Percentiles rank a stretch among this genome's conserved stretches.
Conservation (phyloP, 37 sponge, comb jelly and placozoan genomes). For the Ianthella basta region DNA sequence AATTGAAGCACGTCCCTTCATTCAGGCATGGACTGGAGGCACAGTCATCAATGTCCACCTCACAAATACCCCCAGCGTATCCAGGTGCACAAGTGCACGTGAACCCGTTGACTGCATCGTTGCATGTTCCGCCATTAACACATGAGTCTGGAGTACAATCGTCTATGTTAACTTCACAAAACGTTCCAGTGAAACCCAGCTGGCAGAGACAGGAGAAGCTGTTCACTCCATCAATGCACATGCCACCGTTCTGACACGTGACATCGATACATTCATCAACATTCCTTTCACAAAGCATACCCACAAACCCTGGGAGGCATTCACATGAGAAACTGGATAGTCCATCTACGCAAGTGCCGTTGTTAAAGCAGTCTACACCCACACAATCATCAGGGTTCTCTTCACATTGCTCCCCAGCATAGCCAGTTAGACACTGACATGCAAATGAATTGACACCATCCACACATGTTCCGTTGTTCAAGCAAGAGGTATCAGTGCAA, state of each 20-base stretch:
- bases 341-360: conserved; percentile 26
- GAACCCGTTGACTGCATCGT: conserved; percentile 32
- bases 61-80: conserved; percentile 54
- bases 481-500: conserved; percentile 61
- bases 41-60: conserved; percentile 64
- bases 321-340: background rate
- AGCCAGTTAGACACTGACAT: conserved; percentile 38
- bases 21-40: conserved; percentile 32
- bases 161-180: conserved; percentile 37
- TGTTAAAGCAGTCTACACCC: background rate
- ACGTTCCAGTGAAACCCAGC: conserved; percentile 50
- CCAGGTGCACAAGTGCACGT: conserved; percentile 71
- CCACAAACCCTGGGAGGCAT: background rate
- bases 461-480: conserved; percentile 56
- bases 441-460: conserved; percentile 44
- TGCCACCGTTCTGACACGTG: conserved; percentile 4
- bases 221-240: conserved; percentile 22
- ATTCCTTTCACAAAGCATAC: conserved; percentile 44
- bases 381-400: conserved; percentile 53
- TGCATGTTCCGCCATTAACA: conserved; percentile 1
- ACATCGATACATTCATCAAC: conserved; percentile 51
- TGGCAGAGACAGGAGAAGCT: conserved; percentile 32
- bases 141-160: background rate
- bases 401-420: conserved; percentile 49
- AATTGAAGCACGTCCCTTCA: conserved; percentile 13